Base-by-base conservation (phyloP, 2,888 invertebrate genomes). In the Metallyticus violacea region DNA sequence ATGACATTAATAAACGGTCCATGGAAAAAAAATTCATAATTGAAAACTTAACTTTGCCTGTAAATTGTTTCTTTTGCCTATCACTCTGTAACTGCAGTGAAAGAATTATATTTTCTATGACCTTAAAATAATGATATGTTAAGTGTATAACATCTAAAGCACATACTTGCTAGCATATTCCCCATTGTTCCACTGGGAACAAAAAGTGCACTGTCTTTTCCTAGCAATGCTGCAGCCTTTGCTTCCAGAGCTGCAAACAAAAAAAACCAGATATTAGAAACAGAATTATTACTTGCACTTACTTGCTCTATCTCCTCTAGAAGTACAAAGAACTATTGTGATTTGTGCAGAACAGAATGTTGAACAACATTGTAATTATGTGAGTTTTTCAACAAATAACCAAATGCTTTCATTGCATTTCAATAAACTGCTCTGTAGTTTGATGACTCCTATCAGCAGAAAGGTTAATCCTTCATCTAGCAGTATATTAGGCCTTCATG, bases 161-260 rank as follows among this genome's bases (percentile, higher is more conserved):
- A 92, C 94, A 94, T 93, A 98, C 98, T 94, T 90, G 96, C 97
- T 91, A 98, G 95, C 86, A 99, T 94, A 93, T 99, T 99, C 81
- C 97, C 97, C 99, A 99, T 99, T 5, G 99, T 98, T 79, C 99
- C 99, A 88, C 97, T 96, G 0, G 97, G 95, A 26, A 98, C 96
- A 91, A 97, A 98, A 85, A 99, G 91, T 0, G 97, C 97, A 6
- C 96, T 96, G 91, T 99, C 98, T 92, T 97, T 99, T 22, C 96
- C 97, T 87, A 98, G 93, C 88, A 98, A 90, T 80, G 94, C 91
- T 0, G 99, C 97, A 83, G 96, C 93, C 90, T 94, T 95, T 88
- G 93, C 92, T 91, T 99, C 96, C 90, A 98, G 91, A 88, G 95
- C 96, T 95, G 89, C n/a, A 90, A 88, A 86, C n/a, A 84, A 85